Evolutionary conservation across 2,113 vertebrate genomes (phyloP).

Genomic region (Alexandromys fortis): DNA sequence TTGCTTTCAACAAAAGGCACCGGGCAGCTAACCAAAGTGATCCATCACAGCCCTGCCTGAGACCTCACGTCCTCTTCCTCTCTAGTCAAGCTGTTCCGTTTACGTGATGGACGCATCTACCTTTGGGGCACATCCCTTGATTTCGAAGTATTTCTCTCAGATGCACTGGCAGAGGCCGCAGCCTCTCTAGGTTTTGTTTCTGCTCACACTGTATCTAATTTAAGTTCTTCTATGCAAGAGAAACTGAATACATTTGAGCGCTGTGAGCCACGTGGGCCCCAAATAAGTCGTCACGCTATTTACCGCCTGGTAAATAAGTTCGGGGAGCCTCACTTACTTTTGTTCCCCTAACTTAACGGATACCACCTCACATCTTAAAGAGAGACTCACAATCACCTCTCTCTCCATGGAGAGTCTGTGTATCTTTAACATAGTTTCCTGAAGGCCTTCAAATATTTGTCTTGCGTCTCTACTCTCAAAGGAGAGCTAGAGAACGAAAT

Average conservation of each 20-base stretch:
- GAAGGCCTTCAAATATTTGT: constrained; percentile 32
- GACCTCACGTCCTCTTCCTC: neutral
- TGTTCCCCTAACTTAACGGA: neutral
- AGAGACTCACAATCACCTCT: constrained; percentile 22
- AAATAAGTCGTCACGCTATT: constrained; percentile 17
- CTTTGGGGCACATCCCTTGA: neutral
- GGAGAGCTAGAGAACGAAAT: constrained; percentile 35
- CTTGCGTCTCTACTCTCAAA: constrained; percentile 45
- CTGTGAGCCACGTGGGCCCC: constrained; percentile 28
- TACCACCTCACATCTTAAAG: neutral
- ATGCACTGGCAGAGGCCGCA: neutral
- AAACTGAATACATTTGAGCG: neutral
- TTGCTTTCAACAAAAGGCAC: constrained; percentile 58
- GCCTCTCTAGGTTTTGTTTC: neutral
- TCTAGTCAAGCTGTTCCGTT: neutral
- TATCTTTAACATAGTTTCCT: constrained; percentile 16
- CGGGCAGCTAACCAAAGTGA: neutral
- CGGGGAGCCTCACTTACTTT: neutral
- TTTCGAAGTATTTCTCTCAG: constrained; percentile 15
- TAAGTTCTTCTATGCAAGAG: constrained; percentile 47
- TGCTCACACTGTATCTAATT: constrained; percentile 43
- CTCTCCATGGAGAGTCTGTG: neutral
- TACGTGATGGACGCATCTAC: neutral
- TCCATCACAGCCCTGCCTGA: neutral
- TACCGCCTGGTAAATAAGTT: constrained; percentile 25